phyloP scores from a whole-genome alignment of 2,888 invertebrate species.

The Tachina fera region DNA sequence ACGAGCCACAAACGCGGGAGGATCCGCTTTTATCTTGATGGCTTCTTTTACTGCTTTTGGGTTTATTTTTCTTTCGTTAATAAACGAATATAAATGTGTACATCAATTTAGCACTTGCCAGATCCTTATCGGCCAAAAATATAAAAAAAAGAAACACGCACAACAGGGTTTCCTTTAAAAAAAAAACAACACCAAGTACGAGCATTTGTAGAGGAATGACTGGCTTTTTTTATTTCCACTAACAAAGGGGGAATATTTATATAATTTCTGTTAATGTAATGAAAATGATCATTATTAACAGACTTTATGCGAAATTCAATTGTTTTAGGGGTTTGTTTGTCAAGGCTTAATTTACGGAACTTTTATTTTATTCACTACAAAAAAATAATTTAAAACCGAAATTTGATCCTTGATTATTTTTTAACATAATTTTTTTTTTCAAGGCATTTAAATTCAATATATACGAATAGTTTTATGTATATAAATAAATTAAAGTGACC shows the following conservation, averaged over 20 bases:
- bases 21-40: constrained; percentile 72
- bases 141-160: constrained; percentile 22
- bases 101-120: constrained; percentile 72
- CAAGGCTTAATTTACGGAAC: constrained; percentile 44
- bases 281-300: constrained; percentile 81
- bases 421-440: constrained; percentile 47
- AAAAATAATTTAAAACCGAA: constrained; percentile 69
- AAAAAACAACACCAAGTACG: constrained; percentile 34
- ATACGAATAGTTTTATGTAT: constrained; percentile 6
- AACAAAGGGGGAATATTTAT: constrained; percentile 34
- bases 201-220: neutral
- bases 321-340: constrained; percentile 64
- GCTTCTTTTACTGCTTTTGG: constrained; percentile 63
- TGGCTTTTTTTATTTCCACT: constrained; percentile 31
- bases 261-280: constrained; percentile 76
- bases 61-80: constrained; percentile 18
- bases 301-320: constrained; percentile 37
- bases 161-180: constrained; percentile 61
- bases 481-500: constrained; percentile 52
- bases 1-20: constrained; percentile 70
- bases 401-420: constrained; percentile 77
- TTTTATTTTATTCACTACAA: constrained; percentile 11
- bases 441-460: constrained; percentile 32
- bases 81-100: constrained; percentile 59
- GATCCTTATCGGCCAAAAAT: constrained; percentile 63